Evolutionary conservation across 1,140 invertebrate genomes (phyloP), one percentile per base, ranked within the genome.

Genomic region (Steinernema feltiae): DNA sequence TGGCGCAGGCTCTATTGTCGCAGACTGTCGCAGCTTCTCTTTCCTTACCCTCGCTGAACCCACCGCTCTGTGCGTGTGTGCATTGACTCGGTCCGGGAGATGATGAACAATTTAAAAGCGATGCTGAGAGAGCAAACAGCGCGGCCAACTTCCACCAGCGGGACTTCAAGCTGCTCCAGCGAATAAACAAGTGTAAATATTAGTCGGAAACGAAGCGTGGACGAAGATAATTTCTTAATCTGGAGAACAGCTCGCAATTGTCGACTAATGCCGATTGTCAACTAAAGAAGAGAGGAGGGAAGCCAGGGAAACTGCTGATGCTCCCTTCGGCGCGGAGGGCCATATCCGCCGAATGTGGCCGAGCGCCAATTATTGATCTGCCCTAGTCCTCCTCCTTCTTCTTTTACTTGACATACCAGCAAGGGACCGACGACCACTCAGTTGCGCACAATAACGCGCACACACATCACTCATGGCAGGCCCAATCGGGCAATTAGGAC

Each of bases 291-390:
- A 7, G 53, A 7, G 15, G 2, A 21, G 3, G 24, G 12, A 63
- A 63, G 24, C 53, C 24, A 21, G 24, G 24, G 53, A 63, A 63
- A 63, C 53, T 27, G 53, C 53, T 63, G 53, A 63, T 63, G 53
- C 53, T 63, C 53, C 53, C 24, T 63, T 63, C 53, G 12, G 53
- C 24, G 53, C 53, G 24, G 53, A 63, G 53, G 53, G 53, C 53
- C 53, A 63, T 63, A 63, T 63, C 53, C 53, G 53, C 53, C 53
- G 53, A 63, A 63, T 63, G 53, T 63, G 53, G 53, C 53, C 53
- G 53, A 21, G 53, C 53, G 53, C 53, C 53, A 63, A 63, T 21
- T 63, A 63, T 63, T 63, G 53, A 63, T 63, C 53, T 63, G 24
- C 53, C 53, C 53, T 63, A 7, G 53, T 15, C 53, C 53, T 63